These are phyloP conservation scores for Tetragonula clypearis DNA, from an alignment of 1,140 invertebrate species.

Conservation along the genomic window DNA sequence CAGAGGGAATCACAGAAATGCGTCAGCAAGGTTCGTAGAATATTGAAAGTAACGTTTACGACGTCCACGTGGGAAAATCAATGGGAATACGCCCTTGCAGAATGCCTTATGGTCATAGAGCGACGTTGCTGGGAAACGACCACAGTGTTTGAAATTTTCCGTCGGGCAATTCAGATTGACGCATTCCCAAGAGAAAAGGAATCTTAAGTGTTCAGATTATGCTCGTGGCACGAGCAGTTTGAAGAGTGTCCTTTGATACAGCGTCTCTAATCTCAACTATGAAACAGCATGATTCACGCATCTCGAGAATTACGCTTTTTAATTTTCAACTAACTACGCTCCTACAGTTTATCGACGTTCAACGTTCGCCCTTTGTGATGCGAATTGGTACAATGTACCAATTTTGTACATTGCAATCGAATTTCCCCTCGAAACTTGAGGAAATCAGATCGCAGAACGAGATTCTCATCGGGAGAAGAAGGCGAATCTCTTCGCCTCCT, in stretches of 20 bases:
- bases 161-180: constrained; percentile 1
- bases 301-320: background rate
- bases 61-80: background rate
- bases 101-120: constrained; percentile 2
- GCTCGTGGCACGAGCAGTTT: too few species aligned
- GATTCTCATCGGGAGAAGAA: background rate
- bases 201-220: background rate
- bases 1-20: background rate
- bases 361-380: background rate
- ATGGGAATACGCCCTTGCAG: constrained; percentile 23
- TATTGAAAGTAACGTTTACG: constrained; percentile 49
- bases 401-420: background rate
- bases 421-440: background rate
- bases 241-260: background rate
- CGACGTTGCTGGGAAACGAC: background rate
- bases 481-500: background rate
- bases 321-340: background rate
- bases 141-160: background rate
- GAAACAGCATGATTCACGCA: background rate
- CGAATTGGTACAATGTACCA: background rate
- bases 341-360: background rate
- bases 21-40: background rate
- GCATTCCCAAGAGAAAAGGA: background rate
- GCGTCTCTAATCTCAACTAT: background rate
- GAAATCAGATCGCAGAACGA: background rate